Conservation (phyloP, 2,797 vertebrate species). For the Phyllotis vaccarum region DNA sequence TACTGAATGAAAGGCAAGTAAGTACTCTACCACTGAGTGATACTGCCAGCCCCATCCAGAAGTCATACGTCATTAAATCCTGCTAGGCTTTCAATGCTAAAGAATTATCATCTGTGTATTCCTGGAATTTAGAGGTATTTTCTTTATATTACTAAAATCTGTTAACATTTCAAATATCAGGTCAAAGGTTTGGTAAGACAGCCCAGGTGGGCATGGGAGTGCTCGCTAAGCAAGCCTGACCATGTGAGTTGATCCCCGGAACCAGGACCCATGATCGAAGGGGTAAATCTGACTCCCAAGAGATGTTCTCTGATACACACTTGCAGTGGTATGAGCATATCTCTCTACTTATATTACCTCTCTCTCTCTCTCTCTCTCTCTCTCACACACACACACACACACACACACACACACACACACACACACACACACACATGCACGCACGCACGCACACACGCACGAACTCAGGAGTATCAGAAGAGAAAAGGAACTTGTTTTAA, state of each 20-base stretch:
- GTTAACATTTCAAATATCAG: slow-evolving; percentile 49
- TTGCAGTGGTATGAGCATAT: neutral
- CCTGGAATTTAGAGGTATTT: slow-evolving; percentile 45
- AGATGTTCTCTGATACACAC: neutral
- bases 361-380: neutral
- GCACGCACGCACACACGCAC: neutral
- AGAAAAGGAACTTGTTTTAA: neutral
- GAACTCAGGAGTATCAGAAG: accelerated
- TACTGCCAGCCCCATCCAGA: neutral
- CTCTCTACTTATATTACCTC: neutral
- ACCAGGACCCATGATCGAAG: neutral
- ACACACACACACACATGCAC: neutral
- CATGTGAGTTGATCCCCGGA: neutral
- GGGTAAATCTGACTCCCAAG: neutral
- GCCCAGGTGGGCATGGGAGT: neutral
- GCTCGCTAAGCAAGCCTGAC: neutral
- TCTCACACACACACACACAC: neutral
- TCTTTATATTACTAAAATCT: slow-evolving; percentile 50
- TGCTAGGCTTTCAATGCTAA: slow-evolving; percentile 7
- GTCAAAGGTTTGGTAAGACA: neutral
- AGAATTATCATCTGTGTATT: neutral
- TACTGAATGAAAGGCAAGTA: neutral
- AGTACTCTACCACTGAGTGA: neutral
- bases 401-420: neutral
- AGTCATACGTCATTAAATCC: slow-evolving; percentile 16